Conservation (phyloP, 2,113 vertebrate species). For the Istiophorus platypterus region DNA sequence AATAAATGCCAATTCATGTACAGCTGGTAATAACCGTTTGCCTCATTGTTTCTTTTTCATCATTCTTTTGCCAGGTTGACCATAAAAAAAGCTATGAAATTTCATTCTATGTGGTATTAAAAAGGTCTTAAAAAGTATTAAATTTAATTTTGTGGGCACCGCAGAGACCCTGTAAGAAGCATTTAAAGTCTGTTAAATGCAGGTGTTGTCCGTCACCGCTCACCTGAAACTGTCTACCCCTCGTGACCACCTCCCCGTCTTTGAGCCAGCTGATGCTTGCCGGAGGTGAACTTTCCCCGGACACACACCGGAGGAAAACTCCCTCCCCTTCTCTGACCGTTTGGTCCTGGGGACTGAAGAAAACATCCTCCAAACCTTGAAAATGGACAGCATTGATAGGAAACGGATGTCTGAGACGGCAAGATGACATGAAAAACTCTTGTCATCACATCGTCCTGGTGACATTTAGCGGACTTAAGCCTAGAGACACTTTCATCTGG, state of each 20-base stretch:
- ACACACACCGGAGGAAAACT: slow-evolving; percentile 84
- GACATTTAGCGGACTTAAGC: no score
- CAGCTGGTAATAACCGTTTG: no score
- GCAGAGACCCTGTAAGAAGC: no score
- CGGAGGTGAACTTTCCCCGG: slow-evolving; percentile 82
- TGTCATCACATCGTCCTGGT: no score
- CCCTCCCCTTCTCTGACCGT: slow-evolving; percentile 70
- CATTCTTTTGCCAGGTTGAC: no score
- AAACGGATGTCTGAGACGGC: neutral
- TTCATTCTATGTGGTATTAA: no score
- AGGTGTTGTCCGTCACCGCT: neutral
- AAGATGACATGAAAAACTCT: no score
- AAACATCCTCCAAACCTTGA: slow-evolving; percentile 83
- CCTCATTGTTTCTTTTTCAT: no score
- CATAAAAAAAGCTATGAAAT: no score
- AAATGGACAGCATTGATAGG: slow-evolving; percentile 11
- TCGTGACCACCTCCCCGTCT: slow-evolving; percentile 71
- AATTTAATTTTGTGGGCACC: no score
- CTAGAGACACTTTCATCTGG: neutral
- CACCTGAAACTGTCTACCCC: slow-evolving; percentile 83
- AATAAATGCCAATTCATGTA: no score
- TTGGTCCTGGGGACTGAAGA: slow-evolving; percentile 82
- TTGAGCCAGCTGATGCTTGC: slow-evolving; percentile 84
- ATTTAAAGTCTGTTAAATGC: neutral
- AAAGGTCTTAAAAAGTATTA: no score